These are phyloP conservation scores for Meteorus cinctellus DNA, from an alignment of 2,888 invertebrate genomes.

Conservation along the genomic window DNA sequence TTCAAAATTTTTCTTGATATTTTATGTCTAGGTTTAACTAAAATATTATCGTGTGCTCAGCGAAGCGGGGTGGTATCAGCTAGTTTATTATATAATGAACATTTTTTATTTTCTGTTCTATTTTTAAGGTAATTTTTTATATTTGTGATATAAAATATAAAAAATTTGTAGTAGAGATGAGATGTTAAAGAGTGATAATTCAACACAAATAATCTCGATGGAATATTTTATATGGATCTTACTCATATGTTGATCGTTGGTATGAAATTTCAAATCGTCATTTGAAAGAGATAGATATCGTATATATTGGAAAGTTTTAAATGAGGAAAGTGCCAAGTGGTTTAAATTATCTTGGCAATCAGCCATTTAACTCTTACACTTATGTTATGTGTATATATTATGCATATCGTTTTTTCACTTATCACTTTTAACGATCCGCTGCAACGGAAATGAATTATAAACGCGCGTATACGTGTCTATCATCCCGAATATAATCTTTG, in stretches of 20 bases:
- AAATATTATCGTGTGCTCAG: no score
- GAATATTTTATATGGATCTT: neutral
- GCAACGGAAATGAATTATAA: slow-evolving; percentile 11
- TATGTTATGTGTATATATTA: slow-evolving; percentile 24
- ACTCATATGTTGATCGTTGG: neutral
- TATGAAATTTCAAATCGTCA: slow-evolving; percentile 18
- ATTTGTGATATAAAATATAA: neutral
- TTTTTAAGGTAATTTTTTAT: neutral
- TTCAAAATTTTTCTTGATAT: no score
- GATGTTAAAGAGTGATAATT: neutral
- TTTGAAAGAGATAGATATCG: slow-evolving; percentile 22
- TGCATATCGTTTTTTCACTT: slow-evolving; percentile 28
- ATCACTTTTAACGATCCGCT: slow-evolving; percentile 21
- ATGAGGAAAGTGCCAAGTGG: slow-evolving; percentile 33
- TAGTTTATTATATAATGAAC: no score
- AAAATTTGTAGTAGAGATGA: no score
- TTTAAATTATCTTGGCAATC: slow-evolving; percentile 29
- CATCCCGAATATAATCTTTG: neutral
- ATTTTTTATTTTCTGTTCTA: neutral
- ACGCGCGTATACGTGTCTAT: neutral
- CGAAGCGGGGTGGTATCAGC: no score
- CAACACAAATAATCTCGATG: neutral
- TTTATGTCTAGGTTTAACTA: no score
- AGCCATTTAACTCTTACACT: slow-evolving; percentile 25
- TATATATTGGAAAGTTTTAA: slow-evolving; percentile 39